A percentile compares a stretch with the other conserved stretches of the same genome.
phyloP scores from a whole-genome alignment of 2,113 vertebrate species.

The Mesocricetus auratus region DNA sequence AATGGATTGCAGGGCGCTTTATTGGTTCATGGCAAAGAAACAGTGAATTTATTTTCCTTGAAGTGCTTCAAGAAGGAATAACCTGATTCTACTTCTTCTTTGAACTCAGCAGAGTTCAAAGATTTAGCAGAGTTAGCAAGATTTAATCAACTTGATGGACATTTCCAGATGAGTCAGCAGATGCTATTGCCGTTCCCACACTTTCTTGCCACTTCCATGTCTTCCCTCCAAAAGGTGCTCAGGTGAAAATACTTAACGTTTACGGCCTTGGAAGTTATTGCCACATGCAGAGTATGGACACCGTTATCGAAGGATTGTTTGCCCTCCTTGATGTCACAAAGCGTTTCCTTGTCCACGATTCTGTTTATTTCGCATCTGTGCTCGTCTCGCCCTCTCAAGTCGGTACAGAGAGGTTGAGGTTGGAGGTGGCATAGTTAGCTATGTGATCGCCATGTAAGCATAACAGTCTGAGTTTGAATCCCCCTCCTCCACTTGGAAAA shows the following conservation, averaged over 20 bases:
- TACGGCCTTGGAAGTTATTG: neutral
- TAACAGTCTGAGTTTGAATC: neutral
- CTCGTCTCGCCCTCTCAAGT: neutral
- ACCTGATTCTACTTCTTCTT: slow-evolving; percentile 40
- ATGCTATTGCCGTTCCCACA: neutral
- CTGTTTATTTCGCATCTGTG: neutral
- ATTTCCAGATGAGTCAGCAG: slow-evolving; percentile 34
- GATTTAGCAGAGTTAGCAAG: neutral
- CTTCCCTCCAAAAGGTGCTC: neutral
- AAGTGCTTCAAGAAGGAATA: slow-evolving; percentile 46
- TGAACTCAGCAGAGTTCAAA: slow-evolving; percentile 66
- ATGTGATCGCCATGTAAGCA: neutral
- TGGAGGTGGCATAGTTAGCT: neutral
- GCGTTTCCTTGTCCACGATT: neutral
- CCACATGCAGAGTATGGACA: neutral
- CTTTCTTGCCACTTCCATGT: neutral
- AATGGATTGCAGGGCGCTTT: slow-evolving; percentile 30
- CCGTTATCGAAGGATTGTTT: neutral
- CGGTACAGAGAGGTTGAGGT: neutral
- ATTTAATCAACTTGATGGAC: slow-evolving; percentile 62
- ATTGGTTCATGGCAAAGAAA: slow-evolving; percentile 24
- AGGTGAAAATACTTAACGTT: neutral
- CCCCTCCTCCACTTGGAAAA: neutral
- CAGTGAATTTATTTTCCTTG: slow-evolving; percentile 46
- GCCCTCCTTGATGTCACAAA: neutral